Percentiles rank a stretch among this genome's conserved stretches.
Evolutionary conservation across 2,797 vertebrate genomes (phyloP).

Genomic region (Sebastes baramenuke): DNA sequence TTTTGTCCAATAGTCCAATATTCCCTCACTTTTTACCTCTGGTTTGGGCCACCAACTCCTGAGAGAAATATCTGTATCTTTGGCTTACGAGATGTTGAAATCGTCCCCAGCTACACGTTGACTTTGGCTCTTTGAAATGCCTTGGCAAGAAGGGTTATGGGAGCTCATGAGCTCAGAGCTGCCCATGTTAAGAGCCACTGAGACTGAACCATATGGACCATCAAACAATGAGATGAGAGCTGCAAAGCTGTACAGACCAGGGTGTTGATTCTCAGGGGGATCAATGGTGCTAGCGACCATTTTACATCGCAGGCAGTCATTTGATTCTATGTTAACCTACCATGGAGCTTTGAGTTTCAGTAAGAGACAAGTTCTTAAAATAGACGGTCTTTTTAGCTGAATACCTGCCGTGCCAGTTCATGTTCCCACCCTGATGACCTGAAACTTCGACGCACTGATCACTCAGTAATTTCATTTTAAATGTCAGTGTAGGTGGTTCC

Average conservation of each 20-base stretch:
- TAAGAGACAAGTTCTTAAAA: background rate
- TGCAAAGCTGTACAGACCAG: background rate
- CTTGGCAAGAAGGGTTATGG: conserved; percentile 3
- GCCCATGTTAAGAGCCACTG: background rate
- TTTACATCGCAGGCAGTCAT: background rate
- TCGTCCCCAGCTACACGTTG: background rate
- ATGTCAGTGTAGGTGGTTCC: conserved; percentile 22
- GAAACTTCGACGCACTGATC: background rate
- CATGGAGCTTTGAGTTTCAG: background rate
- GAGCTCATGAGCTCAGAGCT: conserved; percentile 2
- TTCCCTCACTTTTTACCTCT: background rate
- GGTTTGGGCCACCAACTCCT: background rate
- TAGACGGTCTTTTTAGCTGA: background rate
- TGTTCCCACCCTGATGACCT: background rate
- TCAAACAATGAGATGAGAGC: conserved; percentile 12
- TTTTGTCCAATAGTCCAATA: background rate
- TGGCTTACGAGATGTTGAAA: background rate
- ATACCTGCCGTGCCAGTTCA: background rate
- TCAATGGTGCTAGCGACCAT: background rate
- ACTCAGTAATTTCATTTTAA: conserved; percentile 25
- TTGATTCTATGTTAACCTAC: background rate
- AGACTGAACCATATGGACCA: conserved; percentile 26
- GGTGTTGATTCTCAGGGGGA: conserved; percentile 3
- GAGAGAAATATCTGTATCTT: background rate
- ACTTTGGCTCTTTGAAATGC: conserved; percentile 4